A percentile compares a stretch with the other conserved stretches of the same genome.
Evolutionary conservation across 1,140 invertebrate species (phyloP).

Genomic region (Bombus consobrinus): DNA sequence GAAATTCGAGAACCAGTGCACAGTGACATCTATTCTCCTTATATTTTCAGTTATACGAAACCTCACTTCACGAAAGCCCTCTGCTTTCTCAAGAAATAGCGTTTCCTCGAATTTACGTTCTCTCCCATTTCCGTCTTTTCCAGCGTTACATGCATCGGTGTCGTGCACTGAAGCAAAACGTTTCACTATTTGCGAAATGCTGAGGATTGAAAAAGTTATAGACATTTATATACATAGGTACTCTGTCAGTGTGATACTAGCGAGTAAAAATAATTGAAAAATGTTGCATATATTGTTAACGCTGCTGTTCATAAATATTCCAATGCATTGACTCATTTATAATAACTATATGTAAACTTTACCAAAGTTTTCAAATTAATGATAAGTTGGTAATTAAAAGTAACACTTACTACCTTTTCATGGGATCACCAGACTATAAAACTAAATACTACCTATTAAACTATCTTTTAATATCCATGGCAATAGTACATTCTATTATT

Average conservation of each 20-base stretch:
- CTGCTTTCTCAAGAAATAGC: not conserved
- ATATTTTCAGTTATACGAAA: not conserved
- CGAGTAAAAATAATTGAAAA: not conserved
- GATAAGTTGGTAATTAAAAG: no score
- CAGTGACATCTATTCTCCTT: constrained; percentile 6
- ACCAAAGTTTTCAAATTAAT: no score
- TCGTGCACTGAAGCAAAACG: not conserved
- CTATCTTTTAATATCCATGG: no score
- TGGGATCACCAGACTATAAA: no score
- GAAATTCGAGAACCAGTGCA: not conserved
- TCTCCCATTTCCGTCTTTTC: not conserved
- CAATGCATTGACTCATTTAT: not conserved
- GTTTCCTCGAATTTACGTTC: not conserved
- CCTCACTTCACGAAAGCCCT: not conserved
- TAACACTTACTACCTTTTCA: no score
- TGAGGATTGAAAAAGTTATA: not conserved
- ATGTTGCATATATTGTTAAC: not conserved
- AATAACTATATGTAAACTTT: not conserved
- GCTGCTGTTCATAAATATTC: not conserved
- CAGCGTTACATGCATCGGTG: not conserved
- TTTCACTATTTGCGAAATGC: not conserved
- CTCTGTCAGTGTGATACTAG: not conserved
- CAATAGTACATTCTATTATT: no score
- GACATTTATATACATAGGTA: not conserved
- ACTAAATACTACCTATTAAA: no score